Evolutionary conservation across 2,888 invertebrate species (phyloP).

Genomic region (Tridacna gigas): DNA sequence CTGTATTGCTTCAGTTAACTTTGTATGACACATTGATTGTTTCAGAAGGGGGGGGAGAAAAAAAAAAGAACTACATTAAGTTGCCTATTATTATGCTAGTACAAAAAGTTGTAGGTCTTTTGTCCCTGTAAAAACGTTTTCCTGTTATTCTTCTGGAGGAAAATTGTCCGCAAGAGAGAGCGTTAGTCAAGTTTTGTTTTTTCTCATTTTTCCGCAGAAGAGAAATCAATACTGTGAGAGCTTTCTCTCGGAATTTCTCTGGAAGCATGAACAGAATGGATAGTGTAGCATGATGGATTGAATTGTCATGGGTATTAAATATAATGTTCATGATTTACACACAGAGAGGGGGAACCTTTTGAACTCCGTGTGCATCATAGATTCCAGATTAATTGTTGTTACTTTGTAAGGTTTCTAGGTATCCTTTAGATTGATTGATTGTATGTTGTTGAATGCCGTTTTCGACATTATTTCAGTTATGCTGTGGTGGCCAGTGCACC

Average conservation of each 20-base stretch:
- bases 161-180: slow-evolving; percentile 19
- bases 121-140: slow-evolving; percentile 12
- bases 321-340: slow-evolving; percentile 24
- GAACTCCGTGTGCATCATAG: no score
- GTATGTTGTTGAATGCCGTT: no score
- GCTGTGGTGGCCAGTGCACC: no score
- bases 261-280: slow-evolving; percentile 23
- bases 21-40: no score
- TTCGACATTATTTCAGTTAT: no score
- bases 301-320: slow-evolving; percentile 50
- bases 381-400: no score
- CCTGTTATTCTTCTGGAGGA: slow-evolving; percentile 8
- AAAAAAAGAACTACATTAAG: neutral
- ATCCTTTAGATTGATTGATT: no score
- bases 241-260: slow-evolving; percentile 14
- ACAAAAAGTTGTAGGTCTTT: slow-evolving; percentile 13
- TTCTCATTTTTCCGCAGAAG: neutral
- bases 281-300: slow-evolving; percentile 49
- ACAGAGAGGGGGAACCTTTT: no score
- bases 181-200: slow-evolving; percentile 13
- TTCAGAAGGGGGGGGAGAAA: no score
- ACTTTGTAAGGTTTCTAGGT: no score
- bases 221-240: slow-evolving; percentile 33
- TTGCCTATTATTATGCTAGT: slow-evolving; percentile 4
- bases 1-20: no score